Evolutionary conservation across 2,797 vertebrate genomes (phyloP).

Genomic region (Aulostomus chinensis): DNA sequence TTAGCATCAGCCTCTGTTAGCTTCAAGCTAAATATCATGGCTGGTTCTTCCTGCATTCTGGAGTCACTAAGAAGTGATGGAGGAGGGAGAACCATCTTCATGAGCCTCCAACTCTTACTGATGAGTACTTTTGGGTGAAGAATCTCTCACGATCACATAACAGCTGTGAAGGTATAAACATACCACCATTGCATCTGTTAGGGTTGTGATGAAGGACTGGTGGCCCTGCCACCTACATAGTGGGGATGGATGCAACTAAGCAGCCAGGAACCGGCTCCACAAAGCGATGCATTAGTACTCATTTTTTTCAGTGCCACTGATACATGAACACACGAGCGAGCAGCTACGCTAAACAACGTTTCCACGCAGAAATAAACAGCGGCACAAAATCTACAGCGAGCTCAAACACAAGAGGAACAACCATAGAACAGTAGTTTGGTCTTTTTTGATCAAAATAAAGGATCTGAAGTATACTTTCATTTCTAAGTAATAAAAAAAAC

Average conservation of each 20-base stretch:
- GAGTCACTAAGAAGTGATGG: no score
- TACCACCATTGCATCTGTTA: no score
- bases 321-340: constrained; percentile 58
- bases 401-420: constrained; percentile 66
- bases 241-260: constrained; percentile 41
- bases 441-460: constrained; percentile 69
- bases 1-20: no score
- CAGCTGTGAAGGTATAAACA: no score
- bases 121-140: no score
- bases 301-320: constrained; percentile 47
- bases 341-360: constrained; percentile 52
- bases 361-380: constrained; percentile 53
- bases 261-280: background rate
- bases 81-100: no score
- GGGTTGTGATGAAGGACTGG: constrained; percentile 9
- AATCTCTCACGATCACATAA: no score
- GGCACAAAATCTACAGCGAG: constrained; percentile 55
- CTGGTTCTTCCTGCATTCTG: no score
- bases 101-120: no score
- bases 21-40: no score
- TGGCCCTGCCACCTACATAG: constrained; percentile 15
- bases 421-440: constrained; percentile 79
- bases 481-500: constrained; percentile 76
- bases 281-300: constrained; percentile 29
- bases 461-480: constrained; percentile 66